Base-by-base conservation (phyloP, 2,113 vertebrate species). In the Pelodiscus sinensis region DNA sequence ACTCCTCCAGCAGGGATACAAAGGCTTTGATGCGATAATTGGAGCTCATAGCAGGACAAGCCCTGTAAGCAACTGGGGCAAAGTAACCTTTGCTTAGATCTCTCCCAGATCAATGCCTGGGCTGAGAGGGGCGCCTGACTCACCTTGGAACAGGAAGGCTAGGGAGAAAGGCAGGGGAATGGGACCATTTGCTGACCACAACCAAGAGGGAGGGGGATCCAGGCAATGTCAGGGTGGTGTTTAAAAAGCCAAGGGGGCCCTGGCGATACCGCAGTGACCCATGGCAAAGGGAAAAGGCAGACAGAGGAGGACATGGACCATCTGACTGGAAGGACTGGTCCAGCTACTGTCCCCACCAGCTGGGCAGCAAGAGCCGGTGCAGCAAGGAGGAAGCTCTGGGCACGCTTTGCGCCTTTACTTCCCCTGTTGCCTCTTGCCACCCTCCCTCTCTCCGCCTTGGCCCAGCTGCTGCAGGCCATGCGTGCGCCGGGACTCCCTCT, bases 1-100 rank as follows among this genome's bases (percentile, higher is more conserved):
- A 11, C 56, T 86, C 19, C 79, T 78, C 73, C 51, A 56, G 79
- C 79, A 82, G 58, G 50, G 51, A 79, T 35, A 78, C 56, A 56
- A 55, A 86, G 65, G 56, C 79, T 82, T 78, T 38, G 56, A 81
- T 86, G 89, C 68, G 50, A 82, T 86, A 78, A 82, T 86, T 82
- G 89, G 68, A n/a, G 44, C 79, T 78, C 71, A 50, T 68, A 50
- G n/a, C n/a, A 19, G 79, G 35, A n/a, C 14, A 9, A 50, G 57
- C 89, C 82, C 25, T 11, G 79, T 80, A 86, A 84, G 57, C 58
- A 62, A 79, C 0, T 24, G 90, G 79, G 65, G 78, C 92, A 93
- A 97, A 85, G 90, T 92, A 94, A 92, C 93, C 95, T 79, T 80
- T 12, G 11, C 79, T 16, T 6, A 55, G 19, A 65, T 71, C 65